Base-by-base conservation (phyloP, 2,888 invertebrate species). In the Stenodema calcarata region DNA sequence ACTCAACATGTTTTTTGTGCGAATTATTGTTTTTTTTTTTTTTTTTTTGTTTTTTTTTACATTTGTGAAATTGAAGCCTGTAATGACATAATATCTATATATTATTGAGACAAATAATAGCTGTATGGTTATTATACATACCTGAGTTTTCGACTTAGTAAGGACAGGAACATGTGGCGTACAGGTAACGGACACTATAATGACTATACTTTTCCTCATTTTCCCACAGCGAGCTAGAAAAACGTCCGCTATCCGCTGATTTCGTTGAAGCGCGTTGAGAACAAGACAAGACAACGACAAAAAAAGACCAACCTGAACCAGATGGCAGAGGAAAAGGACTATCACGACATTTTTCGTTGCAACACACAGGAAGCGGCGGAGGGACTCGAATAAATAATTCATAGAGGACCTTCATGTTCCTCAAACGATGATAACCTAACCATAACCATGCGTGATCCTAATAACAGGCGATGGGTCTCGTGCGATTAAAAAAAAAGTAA, bases 331-430 rank as follows among this genome's bases (percentile, higher is more conserved):
- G 62, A 62, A 47, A 47, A 62, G 2, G 62, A 62, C 62, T 62
- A 62, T 62, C 62, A 62, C 62, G 62, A 62, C 62, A 62, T 62
- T 62, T 62, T 62, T 62, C 62, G 62, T 62, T 62, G 62, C 62
- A 62, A 62, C 62, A 44, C 44, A 62, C 62, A 62, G 62, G 62
- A 62, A 62, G 62, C 23, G 62, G 62, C 62, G 62, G 62, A 62
- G 62, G 62, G 62, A 62, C 62, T 23, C 23, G 62, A 23, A 62
- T 62, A 27, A 18, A 62, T 62, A 62, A 62, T 62, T 62, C 62
- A 62, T 75, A 35, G 73, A 28, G 16, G 73, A 16, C 35, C 73
- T 75, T 75, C 41, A 75, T 75, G 30, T 75, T 75, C 73, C 73
- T 30, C 41, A 62, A 62, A 62, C 23, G 62, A 62, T 62, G 62